Evolutionary conservation across 2,797 vertebrate genomes (phyloP).

Genomic region (Mycteria americana): DNA sequence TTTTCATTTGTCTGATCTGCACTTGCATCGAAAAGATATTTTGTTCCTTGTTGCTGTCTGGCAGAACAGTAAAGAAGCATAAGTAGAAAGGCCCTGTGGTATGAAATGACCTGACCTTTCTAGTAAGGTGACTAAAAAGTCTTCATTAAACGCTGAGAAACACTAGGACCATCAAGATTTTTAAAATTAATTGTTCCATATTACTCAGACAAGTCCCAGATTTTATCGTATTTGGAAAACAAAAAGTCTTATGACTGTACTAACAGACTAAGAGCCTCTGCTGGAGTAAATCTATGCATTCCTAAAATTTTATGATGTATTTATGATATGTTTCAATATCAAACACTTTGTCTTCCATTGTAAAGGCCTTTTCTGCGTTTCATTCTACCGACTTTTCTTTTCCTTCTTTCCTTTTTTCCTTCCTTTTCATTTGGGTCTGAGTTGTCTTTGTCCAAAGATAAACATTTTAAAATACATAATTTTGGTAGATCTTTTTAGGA

Average conservation of each 20-base stretch:
- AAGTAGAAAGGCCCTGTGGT: background rate
- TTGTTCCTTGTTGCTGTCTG: background rate
- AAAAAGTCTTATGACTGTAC: background rate
- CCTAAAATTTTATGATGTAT: background rate
- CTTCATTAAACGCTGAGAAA: background rate
- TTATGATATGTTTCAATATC: background rate
- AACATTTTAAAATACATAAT: background rate
- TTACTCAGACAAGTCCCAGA: background rate
- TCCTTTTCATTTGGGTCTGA: background rate
- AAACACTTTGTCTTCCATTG: background rate
- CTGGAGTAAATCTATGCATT: background rate
- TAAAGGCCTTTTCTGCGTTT: background rate
- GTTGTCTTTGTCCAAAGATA: background rate
- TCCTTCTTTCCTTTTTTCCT: background rate
- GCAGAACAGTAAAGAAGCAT: background rate
- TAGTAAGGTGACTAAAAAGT: background rate
- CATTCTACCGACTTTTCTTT: background rate
- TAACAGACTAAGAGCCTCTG: background rate
- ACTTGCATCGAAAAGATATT: constrained; percentile 8
- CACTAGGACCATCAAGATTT: background rate
- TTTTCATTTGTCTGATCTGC: background rate
- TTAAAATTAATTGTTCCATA: background rate
- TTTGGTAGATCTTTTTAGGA: background rate
- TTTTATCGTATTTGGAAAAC: background rate
- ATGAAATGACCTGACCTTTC: background rate